Base-by-base conservation (phyloP, 2,113 vertebrate species). In the Leucoraja erinaceus region DNA sequence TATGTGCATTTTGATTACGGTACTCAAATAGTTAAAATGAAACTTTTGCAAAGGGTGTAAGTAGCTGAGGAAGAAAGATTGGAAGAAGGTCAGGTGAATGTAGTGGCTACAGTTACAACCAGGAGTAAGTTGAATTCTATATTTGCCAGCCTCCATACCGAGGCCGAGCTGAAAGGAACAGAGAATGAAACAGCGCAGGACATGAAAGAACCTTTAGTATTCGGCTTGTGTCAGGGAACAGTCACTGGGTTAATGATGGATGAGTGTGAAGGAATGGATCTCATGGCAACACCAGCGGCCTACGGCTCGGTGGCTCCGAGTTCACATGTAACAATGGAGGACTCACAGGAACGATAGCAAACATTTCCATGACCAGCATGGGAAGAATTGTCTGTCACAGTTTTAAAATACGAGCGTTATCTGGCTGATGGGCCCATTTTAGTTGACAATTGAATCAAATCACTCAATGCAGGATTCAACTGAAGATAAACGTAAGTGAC, bases 181-280 rank as follows among this genome's bases (percentile, higher is more conserved):
- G 93, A 93, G 93, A 94, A 68, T 90, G 93, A 93, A 54, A 47
- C 88, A 94, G 75, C 77, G 93, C 91, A 94, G 61, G 94, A 94
- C 76, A 94, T 94, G 74, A 95, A 95, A 94, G 93, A 88, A n/a
- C 93, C 94, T 93, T 94, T 94, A 95, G 94, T 94, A 94, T 83
- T 33, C 88, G 93, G 31, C 84, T 94, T 94, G 93, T 93, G 91
- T 95, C 94, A 94, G 78, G 72, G 79, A 93, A 93, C 93, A 93
- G 93, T 84, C 94, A 94, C 93, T 88, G 63, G 93, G 93, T 94
- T 95, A 94, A 93, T 93, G 86, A 94, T 94, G 76, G 94, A 93
- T 93, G 92, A 94, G 59, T 94, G 70, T 78, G 91, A 47, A 78
- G 79, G 79, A 5, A 59, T 56, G 83, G 79, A 31, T 90, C 12